Evolutionary conservation across 2,113 vertebrate species (phyloP).

Genomic region (Cyanistes caeruleus): DNA sequence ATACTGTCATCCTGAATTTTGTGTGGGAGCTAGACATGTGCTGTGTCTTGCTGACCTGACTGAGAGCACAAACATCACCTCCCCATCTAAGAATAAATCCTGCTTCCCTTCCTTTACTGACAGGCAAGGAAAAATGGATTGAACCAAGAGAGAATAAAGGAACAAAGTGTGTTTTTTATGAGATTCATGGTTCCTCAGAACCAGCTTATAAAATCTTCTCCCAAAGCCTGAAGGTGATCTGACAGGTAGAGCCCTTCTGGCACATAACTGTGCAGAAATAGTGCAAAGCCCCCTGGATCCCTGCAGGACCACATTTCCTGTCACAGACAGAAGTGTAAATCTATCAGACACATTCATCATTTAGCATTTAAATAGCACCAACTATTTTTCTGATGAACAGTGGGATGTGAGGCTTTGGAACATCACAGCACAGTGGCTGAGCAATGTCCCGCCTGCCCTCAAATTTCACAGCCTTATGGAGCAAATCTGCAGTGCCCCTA

Average conservation of each 20-base stretch:
- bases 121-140: background rate
- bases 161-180: accelerated
- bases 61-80: background rate
- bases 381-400: background rate
- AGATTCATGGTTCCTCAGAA: background rate
- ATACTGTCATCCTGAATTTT: background rate
- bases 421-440: accelerated
- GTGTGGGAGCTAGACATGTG: background rate
- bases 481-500: background rate
- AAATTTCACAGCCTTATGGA: background rate
- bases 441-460: background rate
- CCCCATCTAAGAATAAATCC: background rate
- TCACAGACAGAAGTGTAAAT: background rate
- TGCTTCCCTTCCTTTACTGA: background rate
- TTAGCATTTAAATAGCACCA: background rate
- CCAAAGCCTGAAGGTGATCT: background rate
- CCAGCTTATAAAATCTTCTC: background rate
- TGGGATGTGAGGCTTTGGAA: background rate
- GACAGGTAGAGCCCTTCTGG: background rate
- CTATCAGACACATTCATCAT: background rate
- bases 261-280: background rate
- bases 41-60: background rate
- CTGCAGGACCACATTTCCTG: background rate
- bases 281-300: background rate
- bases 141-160: background rate